Evolutionary conservation across 2,888 invertebrate genomes (phyloP).

Genomic region (Hecatera dysodea): DNA sequence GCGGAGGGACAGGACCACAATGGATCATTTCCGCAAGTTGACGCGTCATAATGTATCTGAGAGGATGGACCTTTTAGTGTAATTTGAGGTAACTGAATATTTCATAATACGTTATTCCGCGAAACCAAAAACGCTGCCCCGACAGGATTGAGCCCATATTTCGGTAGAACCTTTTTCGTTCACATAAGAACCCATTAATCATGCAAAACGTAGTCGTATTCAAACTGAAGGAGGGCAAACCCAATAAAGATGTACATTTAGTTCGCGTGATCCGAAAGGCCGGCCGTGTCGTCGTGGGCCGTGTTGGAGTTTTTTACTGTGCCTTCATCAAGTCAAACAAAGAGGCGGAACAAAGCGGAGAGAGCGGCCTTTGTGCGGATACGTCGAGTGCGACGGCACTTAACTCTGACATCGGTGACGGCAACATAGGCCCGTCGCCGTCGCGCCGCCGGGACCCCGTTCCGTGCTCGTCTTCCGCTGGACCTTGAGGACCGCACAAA

Average conservation of each 20-base stretch:
- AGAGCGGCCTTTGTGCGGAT: constrained; percentile 87
- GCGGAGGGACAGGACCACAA: constrained; percentile 79
- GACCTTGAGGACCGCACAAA: constrained; percentile 45
- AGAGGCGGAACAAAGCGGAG: constrained; percentile 89
- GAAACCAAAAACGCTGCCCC: constrained; percentile 52
- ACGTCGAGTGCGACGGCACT: constrained; percentile 85
- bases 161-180: constrained; percentile 39
- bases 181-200: constrained; percentile 44
- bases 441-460: constrained; percentile 58
- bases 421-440: constrained; percentile 70
- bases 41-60: constrained; percentile 78
- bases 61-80: constrained; percentile 76
- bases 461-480: constrained; percentile 55
- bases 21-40: constrained; percentile 86
- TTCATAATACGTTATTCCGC: constrained; percentile 43
- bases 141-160: constrained; percentile 54
- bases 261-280: constrained; percentile 67
- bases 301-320: constrained; percentile 81
- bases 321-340: constrained; percentile 86
- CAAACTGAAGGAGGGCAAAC: constrained; percentile 44
- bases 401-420: constrained; percentile 84
- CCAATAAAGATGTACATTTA: constrained; percentile 74
- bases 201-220: constrained; percentile 46
- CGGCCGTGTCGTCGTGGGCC: constrained; percentile 68
- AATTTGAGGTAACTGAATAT: constrained; percentile 67